Conservation (phyloP, 2,888 invertebrate genomes). For the Chymomyza caudatula region DNA sequence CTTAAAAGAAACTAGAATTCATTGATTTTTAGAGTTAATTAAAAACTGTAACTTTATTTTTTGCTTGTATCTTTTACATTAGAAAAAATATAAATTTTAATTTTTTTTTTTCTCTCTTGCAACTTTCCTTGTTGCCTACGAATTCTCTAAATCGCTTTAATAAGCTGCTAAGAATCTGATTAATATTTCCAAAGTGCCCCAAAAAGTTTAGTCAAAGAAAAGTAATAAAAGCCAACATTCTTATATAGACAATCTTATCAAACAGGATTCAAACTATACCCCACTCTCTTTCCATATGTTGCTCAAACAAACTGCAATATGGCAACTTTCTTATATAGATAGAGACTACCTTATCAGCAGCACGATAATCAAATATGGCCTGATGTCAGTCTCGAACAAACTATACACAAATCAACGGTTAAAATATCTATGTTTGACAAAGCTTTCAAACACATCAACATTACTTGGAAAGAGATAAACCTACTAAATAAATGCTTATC, state of each 20-base stretch:
- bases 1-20: too few species aligned
- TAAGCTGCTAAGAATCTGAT: background rate
- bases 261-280: background rate
- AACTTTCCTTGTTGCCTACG: too few species aligned
- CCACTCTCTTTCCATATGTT: background rate
- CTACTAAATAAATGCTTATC: background rate
- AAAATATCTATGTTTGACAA: background rate
- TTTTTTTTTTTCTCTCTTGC: too few species aligned
- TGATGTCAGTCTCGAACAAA: background rate
- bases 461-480: background rate
- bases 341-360: background rate
- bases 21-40: too few species aligned
- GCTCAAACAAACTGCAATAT: background rate
- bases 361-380: background rate
- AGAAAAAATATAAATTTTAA: too few species aligned
- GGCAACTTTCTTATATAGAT: background rate
- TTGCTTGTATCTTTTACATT: too few species aligned
- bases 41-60: too few species aligned
- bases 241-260: background rate
- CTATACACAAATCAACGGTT: background rate
- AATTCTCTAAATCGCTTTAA: too few species aligned
- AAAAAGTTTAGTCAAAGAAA: background rate
- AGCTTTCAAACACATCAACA: background rate
- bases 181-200: background rate
- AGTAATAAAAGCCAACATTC: background rate